Conservation (phyloP, 2,113 vertebrate species). For the Actenoides hombroni region DNA sequence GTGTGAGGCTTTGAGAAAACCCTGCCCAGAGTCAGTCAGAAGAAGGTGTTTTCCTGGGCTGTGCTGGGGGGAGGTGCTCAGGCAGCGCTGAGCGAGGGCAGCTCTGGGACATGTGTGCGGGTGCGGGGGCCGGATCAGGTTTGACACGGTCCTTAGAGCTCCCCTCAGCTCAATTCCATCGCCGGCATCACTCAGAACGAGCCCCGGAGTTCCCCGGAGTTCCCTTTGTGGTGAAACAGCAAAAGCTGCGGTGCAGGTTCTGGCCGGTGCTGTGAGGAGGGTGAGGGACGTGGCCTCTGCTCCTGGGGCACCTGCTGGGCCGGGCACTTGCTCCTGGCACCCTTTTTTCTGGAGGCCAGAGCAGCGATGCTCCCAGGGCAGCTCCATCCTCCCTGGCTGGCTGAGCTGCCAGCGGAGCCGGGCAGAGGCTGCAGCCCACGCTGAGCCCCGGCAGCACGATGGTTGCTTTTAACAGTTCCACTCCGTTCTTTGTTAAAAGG, state of each 20-base stretch:
- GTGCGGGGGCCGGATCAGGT: neutral
- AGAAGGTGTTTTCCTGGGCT: fast-evolving
- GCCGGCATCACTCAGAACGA: fast-evolving
- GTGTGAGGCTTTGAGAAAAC: fast-evolving
- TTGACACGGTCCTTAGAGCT: neutral
- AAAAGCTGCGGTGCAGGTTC: neutral
- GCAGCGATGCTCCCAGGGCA: too few relatives aligned
- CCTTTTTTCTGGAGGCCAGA: neutral
- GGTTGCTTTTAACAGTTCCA: neutral
- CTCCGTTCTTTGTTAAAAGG: neutral
- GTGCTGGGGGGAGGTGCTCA: neutral
- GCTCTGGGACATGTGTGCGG: neutral
- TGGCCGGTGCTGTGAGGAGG: fast-evolving
- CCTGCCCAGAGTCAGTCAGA: fast-evolving
- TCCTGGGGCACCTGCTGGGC: too few relatives aligned
- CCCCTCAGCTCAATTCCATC: neutral
- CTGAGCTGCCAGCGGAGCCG: neutral
- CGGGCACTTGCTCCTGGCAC: neutral
- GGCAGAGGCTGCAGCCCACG: neutral
- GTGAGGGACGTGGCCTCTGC: fast-evolving
- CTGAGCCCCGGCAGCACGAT: neutral
- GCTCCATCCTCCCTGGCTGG: too few relatives aligned
- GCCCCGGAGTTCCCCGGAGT: fast-evolving
- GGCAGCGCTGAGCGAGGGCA: fast-evolving
- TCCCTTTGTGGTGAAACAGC: too few relatives aligned